Evolutionary conservation across 1,140 invertebrate genomes (phyloP), one percentile per base, ranked within the genome.

Genomic region (Aphelenchoides besseyi): DNA sequence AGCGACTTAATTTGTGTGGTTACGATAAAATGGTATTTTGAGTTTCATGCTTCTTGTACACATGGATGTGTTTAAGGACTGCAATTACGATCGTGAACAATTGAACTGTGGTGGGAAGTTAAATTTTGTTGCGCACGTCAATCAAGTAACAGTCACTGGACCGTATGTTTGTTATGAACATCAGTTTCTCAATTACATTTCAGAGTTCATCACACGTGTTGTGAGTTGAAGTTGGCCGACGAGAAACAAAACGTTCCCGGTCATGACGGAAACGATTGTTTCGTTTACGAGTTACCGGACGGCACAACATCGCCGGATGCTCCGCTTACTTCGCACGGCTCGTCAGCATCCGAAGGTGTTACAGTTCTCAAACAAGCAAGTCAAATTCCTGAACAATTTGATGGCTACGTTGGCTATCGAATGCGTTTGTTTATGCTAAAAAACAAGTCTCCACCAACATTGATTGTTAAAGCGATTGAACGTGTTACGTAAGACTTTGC

Each of bases 211-310:
- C 80, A 82, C 69, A 81, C 76, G 18, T 82, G 80, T 59, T 82
- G 80, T 54, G 77, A 78, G 26, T 57, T 80, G 36, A 73, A 72
- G 36, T 30, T 54, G 70, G 36, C 26, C 26, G 66, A 75, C 26
- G 74, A 28, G 3, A 61, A 28, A 26, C 26, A 33, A 37, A 23
- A 64, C 57, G 71, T 79, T 28, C 59, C 77, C 18, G 72, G 70
- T 12, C 81, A 83, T 54, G 74, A 76, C 29, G 82, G 81, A n/a
- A 83, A 83, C 63, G 82, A 83, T 61, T 83, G 82, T 57, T 84
- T 83, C 59, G 75, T 83, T 16, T 83, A 83, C 53, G 81, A 84
- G 62, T 69, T 83, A 5, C 82, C 82, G 3, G 81, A 83, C 64
- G 80, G 73, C 0, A 36, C 72, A 36, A 54, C 70, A 12, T 23